Evolutionary conservation across 2,797 vertebrate species (phyloP), one percentile per base, ranked within the genome.

Genomic region (Coregonus ussuriensis): DNA sequence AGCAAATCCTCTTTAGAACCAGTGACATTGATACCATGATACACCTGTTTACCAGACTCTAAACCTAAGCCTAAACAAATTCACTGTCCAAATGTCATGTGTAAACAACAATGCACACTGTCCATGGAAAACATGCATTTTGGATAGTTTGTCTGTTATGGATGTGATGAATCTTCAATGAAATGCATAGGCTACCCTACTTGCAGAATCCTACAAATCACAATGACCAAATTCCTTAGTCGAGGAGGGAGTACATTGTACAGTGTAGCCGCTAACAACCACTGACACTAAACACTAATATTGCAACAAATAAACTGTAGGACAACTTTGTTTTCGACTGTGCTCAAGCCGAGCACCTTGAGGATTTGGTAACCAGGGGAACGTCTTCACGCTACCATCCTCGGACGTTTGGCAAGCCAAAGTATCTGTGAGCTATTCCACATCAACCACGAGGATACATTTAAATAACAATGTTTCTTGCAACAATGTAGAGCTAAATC

Each of bases 1-100:
- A 47, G 41, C 41, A 47, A 47, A 47, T 9, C 59, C n/a, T 25
- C 3, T 11, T 47, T 47, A 47, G 41, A 47, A 47, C 68, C 14
- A 41, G 75, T 52, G 68, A 79, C 76, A 80, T 65, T 59, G 83
- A 83, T 9, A 81, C 78, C 56, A 37, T 25, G 54, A 3, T 65
- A 72, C 86, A 88, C 85, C 89, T 91, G 89, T 80, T 88, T 74
- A 33, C 65, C 18, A 52, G 78, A 74, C 63, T 35, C 65, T 67
- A 0, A 79, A 47, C 9, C 41, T 47, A 47, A 16, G 0, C 7
- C 1, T 71, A 76, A 81, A 86, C 72, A 83, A 52, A 59, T 70
- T 2, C 41, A 47, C 41, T 47, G 9, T 47, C 41, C 9, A 47
- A 47, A 47, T 47, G 9, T 71, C 18, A 35, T 9, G 16, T 63